Conservation (phyloP, 2,888 invertebrate genomes). For the Cephus runcator region DNA sequence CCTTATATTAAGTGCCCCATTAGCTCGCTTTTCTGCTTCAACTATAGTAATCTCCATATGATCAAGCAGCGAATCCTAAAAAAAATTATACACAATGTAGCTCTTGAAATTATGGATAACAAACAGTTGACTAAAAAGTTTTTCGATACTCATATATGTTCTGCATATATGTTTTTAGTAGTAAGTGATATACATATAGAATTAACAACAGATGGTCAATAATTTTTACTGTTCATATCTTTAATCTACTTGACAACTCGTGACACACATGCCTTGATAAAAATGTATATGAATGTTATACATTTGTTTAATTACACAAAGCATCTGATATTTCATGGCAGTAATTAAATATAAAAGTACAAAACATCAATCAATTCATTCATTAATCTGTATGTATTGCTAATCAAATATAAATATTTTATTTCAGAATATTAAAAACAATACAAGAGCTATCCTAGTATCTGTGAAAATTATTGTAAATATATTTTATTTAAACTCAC, state of each 20-base stretch:
- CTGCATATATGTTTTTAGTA: too few species aligned
- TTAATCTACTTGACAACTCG: background rate
- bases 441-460: background rate
- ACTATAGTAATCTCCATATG: conserved; percentile 81
- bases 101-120: too few species aligned
- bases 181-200: too few species aligned
- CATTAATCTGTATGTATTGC: background rate
- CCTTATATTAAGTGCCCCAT: conserved; percentile 78
- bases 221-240: background rate
- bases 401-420: background rate
- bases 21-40: conserved; percentile 81
- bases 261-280: background rate
- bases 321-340: background rate
- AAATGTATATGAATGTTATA: background rate
- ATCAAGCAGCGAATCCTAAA: conserved; percentile 75
- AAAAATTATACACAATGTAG: conserved; percentile 22
- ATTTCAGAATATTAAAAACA: background rate
- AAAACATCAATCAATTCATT: too few species aligned
- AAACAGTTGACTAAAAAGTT: too few species aligned
- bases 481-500: background rate
- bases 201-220: background rate
- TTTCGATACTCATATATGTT: too few species aligned
- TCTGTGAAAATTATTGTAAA: background rate
- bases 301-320: background rate
- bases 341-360: background rate